phyloP scores from a whole-genome alignment of 2,888 invertebrate genomes.

The Cheilosia grossa region DNA sequence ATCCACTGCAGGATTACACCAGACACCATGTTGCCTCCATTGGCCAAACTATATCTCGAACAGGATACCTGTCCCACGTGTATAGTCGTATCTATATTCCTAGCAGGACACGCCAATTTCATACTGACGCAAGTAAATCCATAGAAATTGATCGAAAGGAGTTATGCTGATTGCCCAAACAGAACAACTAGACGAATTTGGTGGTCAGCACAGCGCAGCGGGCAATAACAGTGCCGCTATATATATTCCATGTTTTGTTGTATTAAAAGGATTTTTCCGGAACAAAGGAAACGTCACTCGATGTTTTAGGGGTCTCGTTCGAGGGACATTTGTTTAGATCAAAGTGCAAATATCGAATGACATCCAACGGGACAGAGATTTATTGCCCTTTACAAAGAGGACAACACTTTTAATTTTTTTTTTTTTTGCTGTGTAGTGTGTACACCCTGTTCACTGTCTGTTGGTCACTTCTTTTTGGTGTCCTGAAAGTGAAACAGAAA shows the following conservation, averaged over 20 bases:
- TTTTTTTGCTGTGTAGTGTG: not conserved
- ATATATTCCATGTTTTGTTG: constrained; percentile 23
- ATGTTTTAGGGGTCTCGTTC: constrained; percentile 24
- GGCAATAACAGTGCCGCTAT: not conserved
- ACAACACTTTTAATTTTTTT: not conserved
- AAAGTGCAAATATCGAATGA: constrained; percentile 74
- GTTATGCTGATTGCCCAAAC: constrained; percentile 72
- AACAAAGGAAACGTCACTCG: constrained; percentile 56
- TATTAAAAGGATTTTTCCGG: constrained; percentile 32
- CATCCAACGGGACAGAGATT: constrained; percentile 69
- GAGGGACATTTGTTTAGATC: constrained; percentile 74
- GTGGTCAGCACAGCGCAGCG: constrained; percentile 37
- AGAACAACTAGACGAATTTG: constrained; percentile 66
- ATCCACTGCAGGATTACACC: constrained; percentile 42
- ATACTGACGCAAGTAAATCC: constrained; percentile 68
- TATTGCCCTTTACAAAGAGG: constrained; percentile 63
- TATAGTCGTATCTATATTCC: not conserved
- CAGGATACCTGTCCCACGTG: constrained; percentile 7
- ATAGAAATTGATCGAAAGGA: constrained; percentile 74
- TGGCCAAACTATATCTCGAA: constrained; percentile 7
- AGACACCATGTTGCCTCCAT: not conserved
- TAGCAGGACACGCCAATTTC: constrained; percentile 44
- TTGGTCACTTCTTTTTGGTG: not conserved
- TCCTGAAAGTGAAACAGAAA: constrained; percentile 15
- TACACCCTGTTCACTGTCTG: not conserved